Conservation (phyloP, 2,888 invertebrate genomes). For the Metellina segmentata region DNA sequence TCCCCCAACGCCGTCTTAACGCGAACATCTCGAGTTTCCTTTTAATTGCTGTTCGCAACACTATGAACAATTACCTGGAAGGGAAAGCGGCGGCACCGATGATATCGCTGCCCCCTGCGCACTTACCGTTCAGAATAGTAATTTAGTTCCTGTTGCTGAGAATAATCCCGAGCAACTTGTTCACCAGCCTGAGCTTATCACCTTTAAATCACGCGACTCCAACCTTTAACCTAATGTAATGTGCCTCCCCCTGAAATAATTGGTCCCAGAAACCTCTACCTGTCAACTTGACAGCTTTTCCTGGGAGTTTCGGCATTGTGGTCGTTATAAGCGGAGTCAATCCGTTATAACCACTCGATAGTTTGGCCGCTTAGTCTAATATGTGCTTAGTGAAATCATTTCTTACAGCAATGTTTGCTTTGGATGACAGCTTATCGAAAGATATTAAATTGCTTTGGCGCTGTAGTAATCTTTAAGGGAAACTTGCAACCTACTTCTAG, state of each 20-base stretch:
- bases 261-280: conserved; percentile 47
- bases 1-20: conserved; percentile 12
- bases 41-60: conserved; percentile 59
- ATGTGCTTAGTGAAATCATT: conserved; percentile 44
- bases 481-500: neutral
- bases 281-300: conserved; percentile 50
- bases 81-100: conserved; percentile 37
- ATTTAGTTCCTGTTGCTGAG: conserved; percentile 57
- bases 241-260: conserved; percentile 57
- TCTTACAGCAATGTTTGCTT: conserved; percentile 16
- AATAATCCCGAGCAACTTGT: conserved; percentile 34
- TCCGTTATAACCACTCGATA: conserved; percentile 48
- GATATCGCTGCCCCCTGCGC: conserved; percentile 38
- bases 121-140: conserved; percentile 43
- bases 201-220: conserved; percentile 52
- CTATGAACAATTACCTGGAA: conserved; percentile 51
- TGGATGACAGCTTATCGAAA: conserved; percentile 32
- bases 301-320: conserved; percentile 18
- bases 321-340: conserved; percentile 22
- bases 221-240: conserved; percentile 59
- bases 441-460: conserved; percentile 36
- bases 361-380: conserved; percentile 31
- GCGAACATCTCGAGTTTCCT: conserved; percentile 56
- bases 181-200: conserved; percentile 57
- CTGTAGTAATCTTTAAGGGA: conserved; percentile 1